Percentiles rank a stretch among this genome's conserved stretches.
Evolutionary conservation across 1,140 invertebrate species (phyloP).

Genomic region (Wasmannia auropunctata): DNA sequence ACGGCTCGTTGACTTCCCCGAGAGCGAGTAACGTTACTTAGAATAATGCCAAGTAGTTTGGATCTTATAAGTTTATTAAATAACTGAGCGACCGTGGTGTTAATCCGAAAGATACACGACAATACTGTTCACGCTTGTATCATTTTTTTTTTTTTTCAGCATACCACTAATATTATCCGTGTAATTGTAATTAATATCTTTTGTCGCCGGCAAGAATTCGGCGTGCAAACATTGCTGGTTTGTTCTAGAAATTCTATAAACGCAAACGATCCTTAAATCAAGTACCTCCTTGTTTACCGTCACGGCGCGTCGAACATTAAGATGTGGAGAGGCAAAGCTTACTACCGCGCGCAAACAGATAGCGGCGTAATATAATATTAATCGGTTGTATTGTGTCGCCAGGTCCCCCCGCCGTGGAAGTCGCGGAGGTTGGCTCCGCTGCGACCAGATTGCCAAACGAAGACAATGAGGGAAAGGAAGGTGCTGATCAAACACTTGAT

Average conservation of each 20-base stretch:
- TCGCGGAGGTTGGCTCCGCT: background rate
- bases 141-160: background rate
- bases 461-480: conserved; percentile 64
- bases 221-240: background rate
- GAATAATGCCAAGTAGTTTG: background rate
- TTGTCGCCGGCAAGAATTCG: background rate
- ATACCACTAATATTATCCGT: background rate
- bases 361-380: conserved; percentile 7
- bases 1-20: background rate
- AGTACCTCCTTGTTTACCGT: background rate
- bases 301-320: background rate
- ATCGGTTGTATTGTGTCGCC: conserved; percentile 17
- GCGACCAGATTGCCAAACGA: conserved; percentile 62
- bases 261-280: background rate
- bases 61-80: background rate
- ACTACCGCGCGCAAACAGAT: background rate
- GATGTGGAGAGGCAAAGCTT: background rate
- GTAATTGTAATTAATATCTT: conserved; percentile 2
- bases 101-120: background rate
- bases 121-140: background rate
- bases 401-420: background rate
- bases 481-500: conserved; percentile 80
- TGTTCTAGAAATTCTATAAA: background rate
- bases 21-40: background rate
- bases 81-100: background rate